These are phyloP conservation scores for Rhorus exstirpatorius DNA, from an alignment of 2,888 invertebrate species.

Conservation along the genomic window DNA sequence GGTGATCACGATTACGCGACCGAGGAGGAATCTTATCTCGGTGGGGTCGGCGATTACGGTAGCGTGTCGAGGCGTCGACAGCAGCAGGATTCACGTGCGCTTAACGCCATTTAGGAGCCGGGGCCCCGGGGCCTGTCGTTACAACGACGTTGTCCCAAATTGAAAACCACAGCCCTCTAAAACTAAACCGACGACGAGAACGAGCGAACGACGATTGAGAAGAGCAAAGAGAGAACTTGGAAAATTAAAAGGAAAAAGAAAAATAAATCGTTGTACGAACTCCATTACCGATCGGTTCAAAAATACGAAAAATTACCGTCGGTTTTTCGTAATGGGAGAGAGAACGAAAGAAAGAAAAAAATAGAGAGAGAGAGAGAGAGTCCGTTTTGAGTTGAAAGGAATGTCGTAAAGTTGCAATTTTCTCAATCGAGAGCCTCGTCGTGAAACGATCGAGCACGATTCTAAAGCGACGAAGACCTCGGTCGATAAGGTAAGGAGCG, in stretches of 20 bases:
- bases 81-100: constrained; percentile 87
- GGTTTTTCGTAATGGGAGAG: background rate
- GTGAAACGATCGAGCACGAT: too few relatives aligned
- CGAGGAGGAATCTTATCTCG: constrained; percentile 86
- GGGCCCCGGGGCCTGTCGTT: constrained; percentile 86
- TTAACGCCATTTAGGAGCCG: constrained; percentile 91
- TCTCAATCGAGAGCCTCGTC: background rate
- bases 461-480: too few relatives aligned
- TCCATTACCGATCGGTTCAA: constrained; percentile 10
- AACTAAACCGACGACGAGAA: constrained; percentile 81
- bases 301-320: background rate
- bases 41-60: constrained; percentile 86
- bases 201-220: constrained; percentile 77
- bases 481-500: too few relatives aligned
- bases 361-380: constrained; percentile 57
- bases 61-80: constrained; percentile 88
- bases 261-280: constrained; percentile 1
- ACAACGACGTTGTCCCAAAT: constrained; percentile 85
- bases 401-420: constrained; percentile 20
- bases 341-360: constrained; percentile 33
- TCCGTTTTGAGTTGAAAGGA: constrained; percentile 32
- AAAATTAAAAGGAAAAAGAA: too few relatives aligned
- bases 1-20: constrained; percentile 85
- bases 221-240: too few relatives aligned
- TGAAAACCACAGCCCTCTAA: constrained; percentile 85